phyloP scores from a whole-genome alignment of 2,113 vertebrate species.

The Hippocampus abdominalis region DNA sequence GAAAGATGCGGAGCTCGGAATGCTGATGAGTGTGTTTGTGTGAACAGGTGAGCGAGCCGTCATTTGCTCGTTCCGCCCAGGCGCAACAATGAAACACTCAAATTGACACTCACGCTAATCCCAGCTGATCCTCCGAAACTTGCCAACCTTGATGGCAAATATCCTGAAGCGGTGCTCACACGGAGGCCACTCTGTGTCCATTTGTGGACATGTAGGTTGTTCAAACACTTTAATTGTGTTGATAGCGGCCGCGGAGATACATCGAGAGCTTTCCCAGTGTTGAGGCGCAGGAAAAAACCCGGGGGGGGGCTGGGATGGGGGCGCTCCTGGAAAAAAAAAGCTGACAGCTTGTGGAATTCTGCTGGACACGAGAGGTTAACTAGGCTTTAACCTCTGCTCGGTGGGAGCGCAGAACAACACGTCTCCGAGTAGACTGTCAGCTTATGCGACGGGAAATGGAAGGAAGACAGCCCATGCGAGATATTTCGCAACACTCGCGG shows the following conservation, averaged over 20 bases:
- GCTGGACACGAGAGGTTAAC: constrained; percentile 55
- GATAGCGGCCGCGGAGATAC: constrained; percentile 35
- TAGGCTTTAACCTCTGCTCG: constrained; percentile 52
- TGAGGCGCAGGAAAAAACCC: constrained; percentile 9
- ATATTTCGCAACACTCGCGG: background rate
- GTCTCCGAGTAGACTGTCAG: constrained; percentile 33
- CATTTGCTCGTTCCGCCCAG: constrained; percentile 29
- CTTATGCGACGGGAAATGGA: background rate
- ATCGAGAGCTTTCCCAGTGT: constrained; percentile 39
- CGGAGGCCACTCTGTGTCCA: constrained; percentile 15
- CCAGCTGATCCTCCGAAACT: constrained; percentile 38
- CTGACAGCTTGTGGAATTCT: constrained; percentile 48
- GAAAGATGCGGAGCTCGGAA: constrained; percentile 36
- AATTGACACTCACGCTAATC: constrained; percentile 46
- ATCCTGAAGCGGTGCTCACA: constrained; percentile 24
- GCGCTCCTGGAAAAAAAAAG: constrained; percentile 41
- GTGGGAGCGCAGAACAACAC: constrained; percentile 38
- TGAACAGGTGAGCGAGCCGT: constrained; percentile 71
- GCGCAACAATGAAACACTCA: constrained; percentile 38
- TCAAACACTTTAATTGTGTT: constrained; percentile 58
- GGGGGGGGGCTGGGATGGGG: background rate
- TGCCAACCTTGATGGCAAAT: constrained; percentile 9
- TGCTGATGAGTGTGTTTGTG: constrained; percentile 51
- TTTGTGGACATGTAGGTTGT: constrained; percentile 32
- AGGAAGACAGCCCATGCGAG: background rate